Percentiles rank a stretch among this genome's conserved stretches.
Conservation (phyloP, 2,113 vertebrate species). For the Acrocephalus kingi region DNA sequence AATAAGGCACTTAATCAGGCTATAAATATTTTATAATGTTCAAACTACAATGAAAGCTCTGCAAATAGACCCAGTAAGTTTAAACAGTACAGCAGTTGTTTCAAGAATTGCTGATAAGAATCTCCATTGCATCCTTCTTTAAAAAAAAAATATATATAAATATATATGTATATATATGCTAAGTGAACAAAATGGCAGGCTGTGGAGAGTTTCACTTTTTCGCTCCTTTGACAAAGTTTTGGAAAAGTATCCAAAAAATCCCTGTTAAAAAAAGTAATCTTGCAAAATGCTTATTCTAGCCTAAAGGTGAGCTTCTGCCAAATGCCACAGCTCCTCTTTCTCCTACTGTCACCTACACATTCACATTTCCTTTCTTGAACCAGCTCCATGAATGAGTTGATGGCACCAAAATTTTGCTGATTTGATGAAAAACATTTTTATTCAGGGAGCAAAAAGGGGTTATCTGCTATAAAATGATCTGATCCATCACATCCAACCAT, state of each 20-base stretch:
- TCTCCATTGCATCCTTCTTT: background rate
- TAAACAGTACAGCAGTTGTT: background rate
- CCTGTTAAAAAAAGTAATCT: background rate
- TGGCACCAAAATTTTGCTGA: background rate
- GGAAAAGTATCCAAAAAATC: background rate
- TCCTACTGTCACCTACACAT: rapidly evolving
- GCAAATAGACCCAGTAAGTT: background rate
- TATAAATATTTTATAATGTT: background rate
- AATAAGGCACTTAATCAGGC: background rate
- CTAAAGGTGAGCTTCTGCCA: background rate
- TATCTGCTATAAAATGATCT: background rate
- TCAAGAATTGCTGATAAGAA: background rate
- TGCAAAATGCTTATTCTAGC: background rate
- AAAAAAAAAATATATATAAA: background rate
- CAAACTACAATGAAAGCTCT: background rate
- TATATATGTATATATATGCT: background rate
- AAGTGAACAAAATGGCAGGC: background rate
- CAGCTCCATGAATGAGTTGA: background rate
- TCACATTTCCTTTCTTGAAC: background rate
- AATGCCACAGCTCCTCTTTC: background rate
- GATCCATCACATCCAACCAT: background rate
- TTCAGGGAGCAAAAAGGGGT: background rate
- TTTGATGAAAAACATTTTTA: background rate
- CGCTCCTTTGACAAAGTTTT: background rate
- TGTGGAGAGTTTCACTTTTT: background rate